Conservation (phyloP, 2,113 vertebrate genomes). For the Scolopax mira region DNA sequence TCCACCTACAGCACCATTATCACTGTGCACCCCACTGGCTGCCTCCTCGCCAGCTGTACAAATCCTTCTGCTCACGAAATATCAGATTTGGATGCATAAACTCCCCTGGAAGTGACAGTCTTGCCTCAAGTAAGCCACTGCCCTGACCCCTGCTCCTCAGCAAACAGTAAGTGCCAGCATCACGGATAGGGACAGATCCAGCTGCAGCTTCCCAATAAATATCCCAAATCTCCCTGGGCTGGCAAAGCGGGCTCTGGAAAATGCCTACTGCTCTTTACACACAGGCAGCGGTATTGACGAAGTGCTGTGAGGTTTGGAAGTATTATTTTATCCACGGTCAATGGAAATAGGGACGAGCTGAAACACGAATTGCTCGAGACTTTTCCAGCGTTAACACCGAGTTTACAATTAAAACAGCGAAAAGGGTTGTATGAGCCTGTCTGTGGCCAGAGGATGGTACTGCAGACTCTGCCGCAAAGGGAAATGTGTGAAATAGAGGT, state of each 20-base stretch:
- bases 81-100: not conserved
- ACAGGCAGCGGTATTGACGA: not conserved
- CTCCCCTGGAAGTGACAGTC: not conserved
- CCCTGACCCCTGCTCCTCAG: not conserved
- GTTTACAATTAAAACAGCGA: not conserved
- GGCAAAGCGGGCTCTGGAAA: not conserved
- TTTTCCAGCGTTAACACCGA: not conserved
- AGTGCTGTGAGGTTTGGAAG: not conserved
- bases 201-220: not conserved
- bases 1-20: not conserved
- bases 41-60: not conserved
- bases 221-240: not conserved
- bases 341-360: not conserved
- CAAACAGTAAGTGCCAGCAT: not conserved
- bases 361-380: not conserved
- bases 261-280: rapidly evolving
- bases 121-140: not conserved
- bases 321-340: not conserved
- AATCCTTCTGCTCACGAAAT: not conserved
- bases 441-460: not conserved
- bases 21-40: rapidly evolving
- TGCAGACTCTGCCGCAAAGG: not conserved
- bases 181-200: not conserved
- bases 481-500: not conserved
- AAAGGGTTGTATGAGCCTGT: not conserved